Percentiles rank a stretch among this genome's conserved stretches.
Conservation (phyloP, 1,140 invertebrate species). For the Sitobion miscanthi region DNA sequence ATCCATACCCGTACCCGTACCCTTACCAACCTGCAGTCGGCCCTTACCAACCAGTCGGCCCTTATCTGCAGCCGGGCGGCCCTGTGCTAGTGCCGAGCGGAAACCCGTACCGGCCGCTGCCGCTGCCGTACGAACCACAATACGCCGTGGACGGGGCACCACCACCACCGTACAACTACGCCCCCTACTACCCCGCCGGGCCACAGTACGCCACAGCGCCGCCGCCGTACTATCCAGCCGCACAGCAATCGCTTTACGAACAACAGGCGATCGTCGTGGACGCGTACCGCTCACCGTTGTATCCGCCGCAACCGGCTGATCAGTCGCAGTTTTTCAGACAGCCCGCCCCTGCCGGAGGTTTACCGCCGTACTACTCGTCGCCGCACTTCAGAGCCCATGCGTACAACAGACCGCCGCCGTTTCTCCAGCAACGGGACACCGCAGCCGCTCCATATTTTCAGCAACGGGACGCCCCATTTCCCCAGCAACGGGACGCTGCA, state of each 20-base stretch:
- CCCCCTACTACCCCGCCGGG: background rate
- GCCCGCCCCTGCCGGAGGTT: background rate
- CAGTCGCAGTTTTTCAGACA: slow-evolving; percentile 33
- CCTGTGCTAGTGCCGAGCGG: background rate
- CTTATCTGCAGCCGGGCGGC: background rate
- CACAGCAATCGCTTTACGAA: slow-evolving; percentile 15
- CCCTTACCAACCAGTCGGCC: background rate
- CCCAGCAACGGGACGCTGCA: slow-evolving; percentile 33
- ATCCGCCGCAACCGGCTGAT: background rate
- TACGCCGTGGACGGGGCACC: background rate
- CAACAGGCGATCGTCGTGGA: slow-evolving; percentile 34
- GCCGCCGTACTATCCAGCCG: background rate
- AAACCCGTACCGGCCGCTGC: background rate
- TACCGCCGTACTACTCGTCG: background rate
- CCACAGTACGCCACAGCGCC: background rate
- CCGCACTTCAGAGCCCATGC: slow-evolving; percentile 26
- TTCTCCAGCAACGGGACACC: background rate
- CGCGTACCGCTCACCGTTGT: slow-evolving; percentile 27
- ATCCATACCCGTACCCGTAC: slow-evolving; percentile 38
- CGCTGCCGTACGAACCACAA: background rate
- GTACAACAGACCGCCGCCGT: background rate
- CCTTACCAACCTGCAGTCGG: background rate
- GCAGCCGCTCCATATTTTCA: background rate
- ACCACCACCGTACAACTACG: background rate
- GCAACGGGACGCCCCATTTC: slow-evolving; percentile 15